A percentile compares a stretch with the other conserved stretches of the same genome.
These are phyloP conservation scores for Spatulosminthurus flaviceps DNA, from an alignment of 2,888 invertebrate genomes.

Conservation along the genomic window DNA sequence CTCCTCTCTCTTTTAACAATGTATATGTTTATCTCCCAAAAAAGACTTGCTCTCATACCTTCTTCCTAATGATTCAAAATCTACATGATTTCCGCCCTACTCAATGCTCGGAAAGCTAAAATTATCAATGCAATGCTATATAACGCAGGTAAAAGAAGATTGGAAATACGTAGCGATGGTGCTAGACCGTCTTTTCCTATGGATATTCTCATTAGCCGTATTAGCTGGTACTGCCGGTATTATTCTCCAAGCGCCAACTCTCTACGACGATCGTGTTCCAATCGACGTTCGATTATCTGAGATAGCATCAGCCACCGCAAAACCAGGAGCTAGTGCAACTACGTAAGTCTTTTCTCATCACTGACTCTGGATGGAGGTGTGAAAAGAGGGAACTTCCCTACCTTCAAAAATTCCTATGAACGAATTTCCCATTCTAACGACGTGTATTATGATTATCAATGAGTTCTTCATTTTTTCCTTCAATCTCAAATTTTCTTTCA, in stretches of 20 bases:
- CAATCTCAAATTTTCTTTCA: no score
- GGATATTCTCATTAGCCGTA: constrained; percentile 94
- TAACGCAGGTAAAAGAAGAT: constrained; percentile 82
- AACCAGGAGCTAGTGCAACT: constrained; percentile 69
- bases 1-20: no score
- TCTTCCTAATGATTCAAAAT: no score
- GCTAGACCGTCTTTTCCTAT: constrained; percentile 86
- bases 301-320: constrained; percentile 88
- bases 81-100: no score
- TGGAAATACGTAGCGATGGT: constrained; percentile 97
- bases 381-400: no score
- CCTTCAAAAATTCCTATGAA: no score
- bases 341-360: constrained; percentile 4
- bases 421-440: no score
- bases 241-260: constrained; percentile 86
- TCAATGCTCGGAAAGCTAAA: background rate
- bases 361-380: no score
- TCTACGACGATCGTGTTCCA: constrained; percentile 88
- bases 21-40: no score
- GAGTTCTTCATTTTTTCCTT: no score
- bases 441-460: no score
- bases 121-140: background rate
- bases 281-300: constrained; percentile 88
- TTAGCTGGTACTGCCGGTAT: constrained; percentile 86
- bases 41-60: no score